Percentiles rank a stretch among this genome's conserved stretches.
These are phyloP conservation scores for Oxystoma pomonae DNA, from an alignment of 2,888 invertebrate genomes.

Conservation along the genomic window DNA sequence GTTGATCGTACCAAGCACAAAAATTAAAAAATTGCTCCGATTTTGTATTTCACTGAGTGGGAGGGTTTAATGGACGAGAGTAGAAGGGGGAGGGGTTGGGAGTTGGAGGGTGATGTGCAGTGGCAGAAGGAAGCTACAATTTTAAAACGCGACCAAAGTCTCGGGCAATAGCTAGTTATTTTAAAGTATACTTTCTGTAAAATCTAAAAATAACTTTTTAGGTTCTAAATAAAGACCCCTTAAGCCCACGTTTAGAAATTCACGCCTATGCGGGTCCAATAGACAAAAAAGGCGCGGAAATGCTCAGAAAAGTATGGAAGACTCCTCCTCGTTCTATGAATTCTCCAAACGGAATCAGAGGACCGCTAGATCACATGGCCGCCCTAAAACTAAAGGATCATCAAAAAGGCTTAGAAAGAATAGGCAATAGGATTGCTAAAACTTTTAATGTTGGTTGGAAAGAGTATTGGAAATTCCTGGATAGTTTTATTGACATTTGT, in stretches of 20 bases:
- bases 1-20: no score
- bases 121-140: no score
- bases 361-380: constrained; percentile 20
- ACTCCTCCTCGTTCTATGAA: constrained; percentile 63
- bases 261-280: constrained; percentile 91
- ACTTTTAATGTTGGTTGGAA: constrained; percentile 76
- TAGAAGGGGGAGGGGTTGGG: no score
- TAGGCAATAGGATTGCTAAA: constrained; percentile 71
- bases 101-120: no score
- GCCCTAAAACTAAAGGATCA: constrained; percentile 55
- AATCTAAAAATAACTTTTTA: no score
- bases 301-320: constrained; percentile 77
- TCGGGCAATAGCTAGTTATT: no score
- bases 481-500: constrained; percentile 73
- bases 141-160: no score
- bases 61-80: no score
- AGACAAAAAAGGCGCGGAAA: constrained; percentile 66
- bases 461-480: constrained; percentile 91
- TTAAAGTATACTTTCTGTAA: no score
- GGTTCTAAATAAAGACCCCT: constrained; percentile 61
- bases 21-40: no score
- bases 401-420: constrained; percentile 83
- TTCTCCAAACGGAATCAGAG: constrained; percentile 24
- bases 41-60: no score
- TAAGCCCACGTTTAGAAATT: constrained; percentile 69